Conservation (phyloP, 2,113 vertebrate species). For the Nibea coibor region DNA sequence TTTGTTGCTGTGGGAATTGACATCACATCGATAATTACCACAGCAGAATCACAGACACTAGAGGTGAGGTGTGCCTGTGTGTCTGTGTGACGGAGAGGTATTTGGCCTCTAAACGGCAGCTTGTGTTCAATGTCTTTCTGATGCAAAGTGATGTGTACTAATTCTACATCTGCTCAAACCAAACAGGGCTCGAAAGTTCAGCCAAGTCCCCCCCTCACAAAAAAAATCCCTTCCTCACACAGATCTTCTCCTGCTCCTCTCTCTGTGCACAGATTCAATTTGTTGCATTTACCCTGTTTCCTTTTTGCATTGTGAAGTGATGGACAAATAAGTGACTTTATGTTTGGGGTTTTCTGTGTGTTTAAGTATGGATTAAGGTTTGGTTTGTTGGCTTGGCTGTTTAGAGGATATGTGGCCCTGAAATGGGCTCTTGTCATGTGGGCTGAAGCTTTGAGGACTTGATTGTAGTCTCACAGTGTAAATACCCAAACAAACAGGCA, state of each 20-base stretch:
- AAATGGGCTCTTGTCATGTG: conserved; percentile 74
- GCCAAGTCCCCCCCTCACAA: conserved; percentile 52
- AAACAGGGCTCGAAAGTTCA: conserved; percentile 78
- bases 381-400: conserved; percentile 68
- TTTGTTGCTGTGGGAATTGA: conserved; percentile 56
- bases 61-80: conserved; percentile 51
- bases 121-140: conserved; percentile 77
- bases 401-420: conserved; percentile 68
- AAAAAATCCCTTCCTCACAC: conserved; percentile 58
- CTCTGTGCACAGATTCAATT: conserved; percentile 31
- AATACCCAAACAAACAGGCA: conserved; percentile 84
- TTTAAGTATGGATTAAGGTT: conserved; percentile 47
- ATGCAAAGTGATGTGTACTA: conserved; percentile 82
- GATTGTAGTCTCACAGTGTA: conserved; percentile 78
- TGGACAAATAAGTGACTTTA: conserved; percentile 66
- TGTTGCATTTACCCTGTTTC: conserved; percentile 41
- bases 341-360: conserved; percentile 33
- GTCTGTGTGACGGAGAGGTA: conserved; percentile 59
- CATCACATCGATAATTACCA: conserved; percentile 68
- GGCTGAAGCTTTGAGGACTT: conserved; percentile 72
- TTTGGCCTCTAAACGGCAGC: conserved; percentile 70
- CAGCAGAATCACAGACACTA: conserved; percentile 55
- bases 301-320: conserved; percentile 60
- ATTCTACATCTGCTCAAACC: conserved; percentile 82
- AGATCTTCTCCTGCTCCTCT: conserved; percentile 33